phyloP scores from a whole-genome alignment of 1,140 invertebrate genomes.

The Cotesia chilonis region DNA sequence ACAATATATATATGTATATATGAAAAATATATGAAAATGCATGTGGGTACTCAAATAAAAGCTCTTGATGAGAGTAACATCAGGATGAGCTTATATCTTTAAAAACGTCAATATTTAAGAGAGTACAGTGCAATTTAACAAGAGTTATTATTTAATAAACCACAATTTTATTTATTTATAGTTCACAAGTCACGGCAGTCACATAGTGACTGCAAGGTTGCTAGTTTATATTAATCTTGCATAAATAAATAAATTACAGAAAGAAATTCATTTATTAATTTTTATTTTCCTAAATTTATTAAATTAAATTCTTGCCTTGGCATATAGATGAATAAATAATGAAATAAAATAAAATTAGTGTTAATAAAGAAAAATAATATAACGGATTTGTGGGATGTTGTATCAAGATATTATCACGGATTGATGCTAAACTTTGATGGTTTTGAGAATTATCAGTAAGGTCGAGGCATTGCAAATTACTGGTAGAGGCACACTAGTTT shows the following conservation, averaged over 20 bases:
- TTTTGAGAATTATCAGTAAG: not conserved
- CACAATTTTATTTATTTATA: too few relatives aligned
- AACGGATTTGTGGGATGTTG: constrained; percentile 30
- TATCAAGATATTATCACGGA: constrained; percentile 39
- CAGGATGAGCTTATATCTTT: too few relatives aligned
- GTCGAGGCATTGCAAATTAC: constrained; percentile 15
- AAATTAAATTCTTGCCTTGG: not conserved
- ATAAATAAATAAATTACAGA: not conserved
- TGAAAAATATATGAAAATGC: too few relatives aligned
- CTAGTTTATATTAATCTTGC: too few relatives aligned
- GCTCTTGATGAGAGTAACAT: too few relatives aligned
- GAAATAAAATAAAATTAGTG: constrained; percentile 19
- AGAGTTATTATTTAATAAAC: too few relatives aligned
- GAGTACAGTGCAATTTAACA: too few relatives aligned
- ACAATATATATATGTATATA: too few relatives aligned
- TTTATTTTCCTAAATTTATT: not conserved
- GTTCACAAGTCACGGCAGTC: too few relatives aligned
- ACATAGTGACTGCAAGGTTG: too few relatives aligned
- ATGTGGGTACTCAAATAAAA: too few relatives aligned
- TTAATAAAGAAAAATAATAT: constrained; percentile 34
- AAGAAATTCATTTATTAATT: not conserved
- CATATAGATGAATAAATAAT: not conserved
- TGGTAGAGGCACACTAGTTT: constrained; percentile 8
- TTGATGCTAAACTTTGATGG: constrained; percentile 18
- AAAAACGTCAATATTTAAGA: too few relatives aligned